These are phyloP conservation scores for Apantesis nais DNA, from an alignment of 2,888 invertebrate species.

Conservation along the genomic window DNA sequence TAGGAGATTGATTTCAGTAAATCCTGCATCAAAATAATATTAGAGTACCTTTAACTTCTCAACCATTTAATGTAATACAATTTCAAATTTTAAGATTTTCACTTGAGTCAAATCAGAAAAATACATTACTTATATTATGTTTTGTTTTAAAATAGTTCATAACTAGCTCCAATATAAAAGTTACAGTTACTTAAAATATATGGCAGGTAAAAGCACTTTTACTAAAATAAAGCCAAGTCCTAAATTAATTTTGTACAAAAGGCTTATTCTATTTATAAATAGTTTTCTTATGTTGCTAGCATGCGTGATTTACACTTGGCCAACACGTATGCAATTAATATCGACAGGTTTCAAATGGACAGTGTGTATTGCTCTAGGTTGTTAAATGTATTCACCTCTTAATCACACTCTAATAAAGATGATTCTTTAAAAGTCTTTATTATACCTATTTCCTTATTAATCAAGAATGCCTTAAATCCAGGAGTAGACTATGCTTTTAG, in stretches of 20 bases:
- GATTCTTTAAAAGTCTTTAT: not conserved
- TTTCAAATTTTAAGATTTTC: not conserved
- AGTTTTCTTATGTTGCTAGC: constrained; percentile 39
- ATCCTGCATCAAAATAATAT: not conserved
- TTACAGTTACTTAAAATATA: constrained; percentile 54
- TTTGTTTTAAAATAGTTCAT: not conserved
- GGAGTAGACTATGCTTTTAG: not conserved
- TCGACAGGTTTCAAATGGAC: not conserved
- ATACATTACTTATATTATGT: not conserved
- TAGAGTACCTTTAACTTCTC: not conserved
- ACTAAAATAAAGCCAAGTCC: constrained; percentile 44
- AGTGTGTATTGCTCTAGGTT: not conserved
- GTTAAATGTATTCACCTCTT: not conserved
- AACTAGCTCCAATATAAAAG: constrained; percentile 22
- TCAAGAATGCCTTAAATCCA: not conserved
- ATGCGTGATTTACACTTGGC: constrained; percentile 36
- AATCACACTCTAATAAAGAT: not conserved
- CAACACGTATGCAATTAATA: not conserved
- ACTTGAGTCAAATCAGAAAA: not conserved
- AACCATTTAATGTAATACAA: not conserved
- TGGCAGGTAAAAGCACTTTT: constrained; percentile 67
- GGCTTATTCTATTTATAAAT: constrained; percentile 63
- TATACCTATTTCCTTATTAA: not conserved
- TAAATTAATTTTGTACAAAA: constrained; percentile 58
- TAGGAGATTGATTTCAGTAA: not conserved